Conservation (phyloP, 2,113 vertebrate genomes). For the Pristiophorus japonicus region DNA sequence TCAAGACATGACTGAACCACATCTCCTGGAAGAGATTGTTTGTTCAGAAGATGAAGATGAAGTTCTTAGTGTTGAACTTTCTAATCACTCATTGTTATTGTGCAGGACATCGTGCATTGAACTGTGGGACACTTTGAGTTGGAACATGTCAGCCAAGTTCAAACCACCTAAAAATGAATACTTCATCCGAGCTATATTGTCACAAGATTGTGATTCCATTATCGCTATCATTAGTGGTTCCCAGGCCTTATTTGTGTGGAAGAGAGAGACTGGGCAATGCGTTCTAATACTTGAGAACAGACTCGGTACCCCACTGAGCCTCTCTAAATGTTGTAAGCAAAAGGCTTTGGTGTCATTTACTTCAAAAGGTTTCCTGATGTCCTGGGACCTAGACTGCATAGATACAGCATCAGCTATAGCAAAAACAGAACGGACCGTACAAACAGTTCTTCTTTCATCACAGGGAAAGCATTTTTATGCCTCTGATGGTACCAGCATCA, state of each 20-base stretch:
- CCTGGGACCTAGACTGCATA: constrained; percentile 60
- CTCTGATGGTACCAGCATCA: constrained; percentile 54
- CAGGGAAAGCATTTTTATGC: constrained; percentile 54
- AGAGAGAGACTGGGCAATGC: constrained; percentile 56
- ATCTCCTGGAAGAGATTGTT: constrained; percentile 47
- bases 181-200: constrained; percentile 55
- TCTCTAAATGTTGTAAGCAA: constrained; percentile 47
- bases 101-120: constrained; percentile 54
- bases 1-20: constrained; percentile 43
- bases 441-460: constrained; percentile 48
- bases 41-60: constrained; percentile 31
- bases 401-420: constrained; percentile 46
- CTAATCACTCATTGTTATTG: constrained; percentile 50
- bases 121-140: constrained; percentile 53
- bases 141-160: constrained; percentile 54
- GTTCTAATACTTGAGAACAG: constrained; percentile 54
- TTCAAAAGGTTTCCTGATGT: constrained; percentile 46
- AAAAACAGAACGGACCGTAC: constrained; percentile 50
- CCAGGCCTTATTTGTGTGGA: constrained; percentile 57
- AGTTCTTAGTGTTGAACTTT: constrained; percentile 52
- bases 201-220: constrained; percentile 51
- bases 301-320: constrained; percentile 38
- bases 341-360: constrained; percentile 50
- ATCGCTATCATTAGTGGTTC: constrained; percentile 55
- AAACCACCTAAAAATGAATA: constrained; percentile 48